phyloP scores from a whole-genome alignment of 2,797 vertebrate species.

The Lagodon rhomboides region DNA sequence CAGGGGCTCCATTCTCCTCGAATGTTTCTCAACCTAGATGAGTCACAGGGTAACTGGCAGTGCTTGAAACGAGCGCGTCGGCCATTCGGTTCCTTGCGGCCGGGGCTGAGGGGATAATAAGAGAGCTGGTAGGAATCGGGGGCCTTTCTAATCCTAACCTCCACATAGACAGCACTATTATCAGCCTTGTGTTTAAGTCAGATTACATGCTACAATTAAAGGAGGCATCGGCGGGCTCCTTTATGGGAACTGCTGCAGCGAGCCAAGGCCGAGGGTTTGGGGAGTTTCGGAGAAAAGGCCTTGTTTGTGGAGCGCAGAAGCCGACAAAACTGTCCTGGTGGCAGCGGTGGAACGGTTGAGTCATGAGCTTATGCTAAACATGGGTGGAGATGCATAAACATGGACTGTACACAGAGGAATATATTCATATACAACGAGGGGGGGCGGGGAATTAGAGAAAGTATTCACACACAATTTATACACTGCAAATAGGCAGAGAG shows the following conservation, averaged over 20 bases:
- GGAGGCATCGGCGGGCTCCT: conserved; percentile 72
- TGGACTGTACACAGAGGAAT: conserved; percentile 65
- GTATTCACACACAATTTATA: conserved; percentile 49
- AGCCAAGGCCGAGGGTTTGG: conserved; percentile 63
- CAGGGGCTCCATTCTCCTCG: conserved; percentile 78
- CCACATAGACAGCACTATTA: conserved; percentile 83
- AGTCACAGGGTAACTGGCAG: conserved; percentile 81
- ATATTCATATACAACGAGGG: conserved; percentile 71
- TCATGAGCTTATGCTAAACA: conserved; percentile 81
- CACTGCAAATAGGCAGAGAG: conserved; percentile 39
- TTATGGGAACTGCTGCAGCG: conserved; percentile 66
- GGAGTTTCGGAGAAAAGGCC: conserved; percentile 63
- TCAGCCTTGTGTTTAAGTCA: conserved; percentile 85
- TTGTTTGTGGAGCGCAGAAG: conserved; percentile 66
- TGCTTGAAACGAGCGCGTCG: conserved; percentile 78
- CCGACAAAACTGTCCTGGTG: conserved; percentile 64
- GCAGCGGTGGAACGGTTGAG: conserved; percentile 71
- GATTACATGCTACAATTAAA: conserved; percentile 85
- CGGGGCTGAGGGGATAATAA: conserved; percentile 85
- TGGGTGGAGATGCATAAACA: conserved; percentile 81
- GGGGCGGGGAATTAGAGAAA: conserved; percentile 29
- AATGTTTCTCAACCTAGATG: conserved; percentile 78
- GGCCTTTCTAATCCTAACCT: conserved; percentile 83
- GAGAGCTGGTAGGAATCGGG: conserved; percentile 82
- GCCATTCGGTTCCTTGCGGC: conserved; percentile 77